These are phyloP conservation scores for Trialeurodes vaporariorum DNA, from an alignment of 1,140 invertebrate species.

Conservation along the genomic window DNA sequence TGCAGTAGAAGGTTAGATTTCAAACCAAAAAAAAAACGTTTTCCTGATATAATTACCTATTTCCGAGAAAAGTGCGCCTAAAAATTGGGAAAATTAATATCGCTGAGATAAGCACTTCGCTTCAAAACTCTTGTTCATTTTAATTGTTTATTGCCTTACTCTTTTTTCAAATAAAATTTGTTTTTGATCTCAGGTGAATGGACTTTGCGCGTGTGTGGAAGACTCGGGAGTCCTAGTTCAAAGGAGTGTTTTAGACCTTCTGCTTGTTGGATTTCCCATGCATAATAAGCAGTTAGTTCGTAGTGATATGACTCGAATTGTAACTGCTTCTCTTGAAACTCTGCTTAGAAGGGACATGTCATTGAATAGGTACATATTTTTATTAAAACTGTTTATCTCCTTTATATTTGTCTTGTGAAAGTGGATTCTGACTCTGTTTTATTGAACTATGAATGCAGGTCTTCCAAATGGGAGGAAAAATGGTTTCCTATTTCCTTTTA, in stretches of 20 bases:
- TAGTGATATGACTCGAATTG: conserved; percentile 60
- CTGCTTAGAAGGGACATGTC: conserved; percentile 85
- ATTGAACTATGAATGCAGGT: too few relatives aligned
- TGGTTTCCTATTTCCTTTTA: too few relatives aligned
- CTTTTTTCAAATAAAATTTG: conserved; percentile 4
- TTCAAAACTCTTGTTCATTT: background rate
- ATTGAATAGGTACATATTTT: conserved; percentile 72
- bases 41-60: too few relatives aligned
- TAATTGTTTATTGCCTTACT: too few relatives aligned
- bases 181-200: conserved; percentile 40
- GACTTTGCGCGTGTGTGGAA: conserved; percentile 60
- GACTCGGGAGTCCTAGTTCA: conserved; percentile 76
- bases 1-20: too few relatives aligned
- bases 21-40: too few relatives aligned
- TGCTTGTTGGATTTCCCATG: conserved; percentile 75
- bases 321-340: conserved; percentile 68
- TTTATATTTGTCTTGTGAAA: too few relatives aligned
- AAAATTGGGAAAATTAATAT: background rate
- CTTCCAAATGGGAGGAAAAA: too few relatives aligned
- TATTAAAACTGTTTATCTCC: too few relatives aligned
- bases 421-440: too few relatives aligned
- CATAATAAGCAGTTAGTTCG: conserved; percentile 63
- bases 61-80: too few relatives aligned
- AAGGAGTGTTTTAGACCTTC: conserved; percentile 71
- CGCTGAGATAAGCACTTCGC: background rate